phyloP scores from a whole-genome alignment of 2,113 vertebrate genomes.

The Lontra canadensis region DNA sequence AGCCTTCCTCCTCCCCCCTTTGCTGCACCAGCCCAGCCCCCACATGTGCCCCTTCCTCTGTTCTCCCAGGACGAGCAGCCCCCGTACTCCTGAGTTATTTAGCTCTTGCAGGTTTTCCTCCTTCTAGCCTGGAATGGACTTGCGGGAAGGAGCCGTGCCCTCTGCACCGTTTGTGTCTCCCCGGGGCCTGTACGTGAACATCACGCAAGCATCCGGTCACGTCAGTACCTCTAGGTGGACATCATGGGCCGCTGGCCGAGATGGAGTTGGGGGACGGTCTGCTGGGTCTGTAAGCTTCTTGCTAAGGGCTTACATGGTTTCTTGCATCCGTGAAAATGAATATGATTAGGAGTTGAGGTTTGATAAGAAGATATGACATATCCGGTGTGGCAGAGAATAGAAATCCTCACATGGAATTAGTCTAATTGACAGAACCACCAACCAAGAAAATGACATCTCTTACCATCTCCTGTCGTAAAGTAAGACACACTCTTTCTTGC shows the following conservation, averaged over 20 bases:
- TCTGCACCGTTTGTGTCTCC: rapidly evolving
- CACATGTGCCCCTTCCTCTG: not conserved
- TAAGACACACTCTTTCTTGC: not conserved
- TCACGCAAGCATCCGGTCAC: too few species aligned
- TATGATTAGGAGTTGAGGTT: not conserved
- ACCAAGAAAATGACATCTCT: not conserved
- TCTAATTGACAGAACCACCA: not conserved
- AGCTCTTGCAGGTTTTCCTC: not conserved
- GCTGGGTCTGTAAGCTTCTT: not conserved
- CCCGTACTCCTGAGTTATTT: rapidly evolving
- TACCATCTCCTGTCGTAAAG: not conserved
- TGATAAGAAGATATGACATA: not conserved
- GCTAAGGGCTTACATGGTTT: not conserved
- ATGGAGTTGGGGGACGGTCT: not conserved
- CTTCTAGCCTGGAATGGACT: not conserved
- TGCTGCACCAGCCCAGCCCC: rapidly evolving
- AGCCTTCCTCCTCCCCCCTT: not conserved
- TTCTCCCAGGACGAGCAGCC: too few species aligned
- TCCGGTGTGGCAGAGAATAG: not conserved
- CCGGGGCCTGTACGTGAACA: not conserved
- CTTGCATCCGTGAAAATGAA: too few species aligned
- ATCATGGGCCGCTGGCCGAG: not conserved
- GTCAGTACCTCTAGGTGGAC: not conserved
- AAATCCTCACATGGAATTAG: not conserved
- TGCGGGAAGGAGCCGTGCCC: not conserved